Evolutionary conservation across 2,113 vertebrate species (phyloP).

Genomic region (Alligator sinensis): DNA sequence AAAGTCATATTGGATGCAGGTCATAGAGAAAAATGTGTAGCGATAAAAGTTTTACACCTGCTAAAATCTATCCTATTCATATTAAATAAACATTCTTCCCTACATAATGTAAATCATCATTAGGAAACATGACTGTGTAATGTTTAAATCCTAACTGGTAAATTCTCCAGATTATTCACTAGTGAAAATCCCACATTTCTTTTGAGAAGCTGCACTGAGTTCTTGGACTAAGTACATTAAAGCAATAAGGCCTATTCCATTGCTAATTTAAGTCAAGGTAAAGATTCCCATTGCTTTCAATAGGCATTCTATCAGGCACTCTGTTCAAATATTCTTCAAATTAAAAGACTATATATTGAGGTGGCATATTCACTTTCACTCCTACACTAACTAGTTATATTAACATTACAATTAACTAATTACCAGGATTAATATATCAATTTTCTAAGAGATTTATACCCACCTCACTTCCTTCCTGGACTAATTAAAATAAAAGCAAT

Average conservation of each 20-base stretch:
- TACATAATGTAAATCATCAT: not conserved
- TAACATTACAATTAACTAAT: conserved; percentile 35
- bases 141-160: conserved; percentile 9
- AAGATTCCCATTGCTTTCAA: not conserved
- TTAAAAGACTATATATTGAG: not conserved
- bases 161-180: not conserved
- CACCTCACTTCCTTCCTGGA: conserved; percentile 21
- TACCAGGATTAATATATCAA: no score
- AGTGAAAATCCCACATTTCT: not conserved
- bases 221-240: not conserved
- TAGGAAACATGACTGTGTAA: conserved; percentile 20
- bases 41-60: not conserved
- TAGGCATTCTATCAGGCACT: not conserved
- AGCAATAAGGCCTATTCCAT: not conserved
- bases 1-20: not conserved
- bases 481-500: conserved; percentile 15
- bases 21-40: conserved; percentile 11
- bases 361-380: not conserved
- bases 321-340: conserved; percentile 8
- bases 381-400: conserved; percentile 21
- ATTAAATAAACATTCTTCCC: not conserved
- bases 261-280: not conserved
- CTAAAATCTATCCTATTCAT: not conserved
- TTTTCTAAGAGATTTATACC: conserved; percentile 11
- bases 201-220: conserved; percentile 2